Evolutionary conservation across 2,888 invertebrate genomes (phyloP).

Genomic region (Steinernema hermaphroditum): DNA sequence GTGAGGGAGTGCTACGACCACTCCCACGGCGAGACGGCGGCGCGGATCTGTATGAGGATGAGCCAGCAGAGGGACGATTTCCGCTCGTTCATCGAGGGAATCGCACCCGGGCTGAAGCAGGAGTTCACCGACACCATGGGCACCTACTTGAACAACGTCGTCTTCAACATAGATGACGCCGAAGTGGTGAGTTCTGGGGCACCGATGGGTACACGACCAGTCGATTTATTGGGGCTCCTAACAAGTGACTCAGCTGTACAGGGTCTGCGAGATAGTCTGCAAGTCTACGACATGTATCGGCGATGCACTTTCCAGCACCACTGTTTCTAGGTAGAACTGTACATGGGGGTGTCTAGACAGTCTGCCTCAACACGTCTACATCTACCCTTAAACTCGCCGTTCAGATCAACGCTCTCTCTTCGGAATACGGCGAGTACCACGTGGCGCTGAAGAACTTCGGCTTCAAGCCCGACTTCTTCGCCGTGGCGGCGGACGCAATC

Average conservation of each 20-base stretch:
- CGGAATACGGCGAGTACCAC: slow-evolving; percentile 33
- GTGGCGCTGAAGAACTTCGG: slow-evolving; percentile 29
- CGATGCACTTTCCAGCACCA: too few relatives aligned
- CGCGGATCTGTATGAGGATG: slow-evolving; percentile 31
- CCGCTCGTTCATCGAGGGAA: slow-evolving; percentile 33
- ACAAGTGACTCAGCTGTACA: too few relatives aligned
- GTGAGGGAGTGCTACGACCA: slow-evolving; percentile 37
- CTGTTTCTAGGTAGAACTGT: too few relatives aligned
- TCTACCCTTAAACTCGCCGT: too few relatives aligned
- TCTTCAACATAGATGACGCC: slow-evolving; percentile 32
- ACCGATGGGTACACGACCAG: too few relatives aligned
- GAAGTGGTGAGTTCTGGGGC: slow-evolving; percentile 31
- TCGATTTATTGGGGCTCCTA: too few relatives aligned
- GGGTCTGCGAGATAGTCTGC: too few relatives aligned
- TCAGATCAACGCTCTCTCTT: slow-evolving; percentile 32
- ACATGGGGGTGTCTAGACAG: too few relatives aligned
- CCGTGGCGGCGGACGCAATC: slow-evolving; percentile 34
- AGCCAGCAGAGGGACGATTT: slow-evolving; percentile 35
- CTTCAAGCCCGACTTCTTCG: slow-evolving; percentile 39
- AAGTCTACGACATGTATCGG: too few relatives aligned
- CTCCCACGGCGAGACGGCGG: slow-evolving; percentile 29
- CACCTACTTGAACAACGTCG: slow-evolving; percentile 30
- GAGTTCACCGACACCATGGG: slow-evolving; percentile 33
- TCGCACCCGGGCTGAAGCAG: slow-evolving; percentile 32
- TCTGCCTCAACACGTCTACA: too few relatives aligned